Percentiles rank a stretch among this genome's conserved stretches.
These are phyloP conservation scores for Spheniscus mendiculus DNA, from an alignment of 2,113 vertebrate genomes.

Conservation along the genomic window DNA sequence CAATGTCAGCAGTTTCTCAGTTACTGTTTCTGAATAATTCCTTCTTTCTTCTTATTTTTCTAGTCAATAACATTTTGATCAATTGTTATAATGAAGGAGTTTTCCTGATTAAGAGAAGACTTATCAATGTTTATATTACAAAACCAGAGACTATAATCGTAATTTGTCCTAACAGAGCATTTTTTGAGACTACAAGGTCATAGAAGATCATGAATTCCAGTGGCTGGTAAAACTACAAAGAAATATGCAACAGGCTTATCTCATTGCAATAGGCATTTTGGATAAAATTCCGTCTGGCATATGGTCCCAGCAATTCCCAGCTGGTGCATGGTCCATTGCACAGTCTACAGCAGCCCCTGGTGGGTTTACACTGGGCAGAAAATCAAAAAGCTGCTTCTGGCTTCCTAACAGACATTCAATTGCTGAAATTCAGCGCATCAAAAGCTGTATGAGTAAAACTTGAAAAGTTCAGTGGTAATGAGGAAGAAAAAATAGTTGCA, in stretches of 20 bases:
- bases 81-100: neutral
- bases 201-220: neutral
- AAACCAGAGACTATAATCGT: neutral
- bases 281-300: constrained; percentile 3
- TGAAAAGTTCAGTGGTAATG: neutral
- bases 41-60: neutral
- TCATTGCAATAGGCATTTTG: neutral
- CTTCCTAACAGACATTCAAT: neutral
- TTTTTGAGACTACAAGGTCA: neutral
- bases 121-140: neutral
- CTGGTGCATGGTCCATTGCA: neutral
- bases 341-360: constrained; percentile 9
- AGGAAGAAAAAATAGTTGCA: neutral
- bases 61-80: neutral
- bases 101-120: neutral
- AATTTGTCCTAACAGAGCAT: neutral
- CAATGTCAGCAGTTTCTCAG: neutral
- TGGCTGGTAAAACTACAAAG: neutral
- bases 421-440: neutral
- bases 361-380: constrained; percentile 8
- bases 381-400: constrained; percentile 10
- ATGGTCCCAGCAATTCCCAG: constrained; percentile 26
- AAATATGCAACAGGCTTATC: constrained; percentile 16
- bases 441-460: neutral
- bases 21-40: neutral